These are phyloP conservation scores for Aurelia aurita complex sp. Pacific DNA, from an alignment of 30 jellyfish, hydroid and myxozoan species.

Conservation along the genomic window DNA sequence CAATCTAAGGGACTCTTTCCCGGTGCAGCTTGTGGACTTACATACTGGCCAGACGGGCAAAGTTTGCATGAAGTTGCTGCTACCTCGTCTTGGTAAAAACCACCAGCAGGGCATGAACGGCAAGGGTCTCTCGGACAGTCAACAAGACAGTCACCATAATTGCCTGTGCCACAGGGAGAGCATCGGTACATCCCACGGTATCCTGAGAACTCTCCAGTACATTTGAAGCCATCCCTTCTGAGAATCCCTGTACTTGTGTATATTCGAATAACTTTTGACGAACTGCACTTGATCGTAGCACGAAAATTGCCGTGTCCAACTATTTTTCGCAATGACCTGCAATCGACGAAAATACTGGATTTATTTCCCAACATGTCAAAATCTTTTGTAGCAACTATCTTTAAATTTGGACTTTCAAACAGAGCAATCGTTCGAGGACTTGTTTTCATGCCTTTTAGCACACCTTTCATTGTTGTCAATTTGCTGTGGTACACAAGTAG, in stretches of 20 bases:
- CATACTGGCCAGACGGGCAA: constrained; percentile 64
- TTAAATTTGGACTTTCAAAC: constrained; percentile 15
- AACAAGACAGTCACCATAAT: neutral
- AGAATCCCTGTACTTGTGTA: neutral
- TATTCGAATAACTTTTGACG: neutral
- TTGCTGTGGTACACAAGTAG: constrained; percentile 31
- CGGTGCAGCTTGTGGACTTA: constrained; percentile 30
- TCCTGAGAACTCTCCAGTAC: constrained; percentile 1
- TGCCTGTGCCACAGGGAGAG: constrained; percentile 46
- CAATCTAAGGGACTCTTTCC: constrained; percentile 58
- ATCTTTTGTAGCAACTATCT: neutral
- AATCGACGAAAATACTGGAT: constrained; percentile 1
- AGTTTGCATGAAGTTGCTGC: constrained; percentile 39
- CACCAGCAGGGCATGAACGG: constrained; percentile 44
- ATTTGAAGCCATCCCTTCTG: constrained; percentile 20
- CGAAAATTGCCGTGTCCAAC: neutral
- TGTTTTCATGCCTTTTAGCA: constrained; percentile 21
- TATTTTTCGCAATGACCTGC: neutral
- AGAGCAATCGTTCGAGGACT: constrained; percentile 6
- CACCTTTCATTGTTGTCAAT: constrained; percentile 21
- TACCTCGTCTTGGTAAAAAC: constrained; percentile 44
- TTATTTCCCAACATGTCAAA: neutral
- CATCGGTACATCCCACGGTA: neutral
- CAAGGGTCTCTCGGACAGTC: neutral
- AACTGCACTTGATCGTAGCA: constrained; percentile 31